Evolutionary conservation across 37 sponge, comb jelly and placozoan genomes (phyloP), one percentile per base, ranked within the genome.

Genomic region (Diacarnus erythraeanus): DNA sequence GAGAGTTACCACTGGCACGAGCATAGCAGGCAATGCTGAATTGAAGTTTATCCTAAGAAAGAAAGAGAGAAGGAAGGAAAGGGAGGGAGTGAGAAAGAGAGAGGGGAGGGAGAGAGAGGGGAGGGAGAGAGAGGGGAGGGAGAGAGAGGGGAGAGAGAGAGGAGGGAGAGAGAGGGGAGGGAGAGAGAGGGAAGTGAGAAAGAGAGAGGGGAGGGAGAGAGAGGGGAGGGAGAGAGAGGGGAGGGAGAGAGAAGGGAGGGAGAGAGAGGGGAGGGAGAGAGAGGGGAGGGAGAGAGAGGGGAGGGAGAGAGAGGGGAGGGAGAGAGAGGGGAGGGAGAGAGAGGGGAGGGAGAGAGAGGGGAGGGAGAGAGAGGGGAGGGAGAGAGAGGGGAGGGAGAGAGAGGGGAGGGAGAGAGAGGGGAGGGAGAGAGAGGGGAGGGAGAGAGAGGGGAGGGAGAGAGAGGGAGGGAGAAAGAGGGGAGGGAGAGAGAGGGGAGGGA

Each of bases 11-110:
- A 33, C 30, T n/a, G 0, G 86, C 69, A 18, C 79, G 31, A 30
- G 23, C 23, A 64, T 64, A 85, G 64, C 74, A 85, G 20, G 43
- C 56, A 3, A 78, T 40, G 54, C 58, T 59, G 38, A 71, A 78
- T 21, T 23, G 36, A 36, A 77, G 23, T 57, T 38, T 3, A 38
- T 85, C 79, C 86, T 85, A 39, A 3, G 33, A 31, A 65, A 67
- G 35, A 67, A 31, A 64, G 15, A 20, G n/a, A 64, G 65, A 64
- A 25, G 30, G 65, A 64, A 25, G 9, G 35, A 31, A 54, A 54
- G 17, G 56, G 17, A 17, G 17, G 56, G 56, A 54, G 56, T 20
- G 56, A 54, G 17, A 54, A 54, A 20, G 56, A 54, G n/a, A n/a
- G n/a, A n/a, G n/a, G n/a, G n/a, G n/a, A n/a, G n/a, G 10, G 56